A percentile compares a stretch with the other conserved stretches of the same genome.
Conservation (phyloP, 2,113 vertebrate species). For the Gobiocypris rarus region DNA sequence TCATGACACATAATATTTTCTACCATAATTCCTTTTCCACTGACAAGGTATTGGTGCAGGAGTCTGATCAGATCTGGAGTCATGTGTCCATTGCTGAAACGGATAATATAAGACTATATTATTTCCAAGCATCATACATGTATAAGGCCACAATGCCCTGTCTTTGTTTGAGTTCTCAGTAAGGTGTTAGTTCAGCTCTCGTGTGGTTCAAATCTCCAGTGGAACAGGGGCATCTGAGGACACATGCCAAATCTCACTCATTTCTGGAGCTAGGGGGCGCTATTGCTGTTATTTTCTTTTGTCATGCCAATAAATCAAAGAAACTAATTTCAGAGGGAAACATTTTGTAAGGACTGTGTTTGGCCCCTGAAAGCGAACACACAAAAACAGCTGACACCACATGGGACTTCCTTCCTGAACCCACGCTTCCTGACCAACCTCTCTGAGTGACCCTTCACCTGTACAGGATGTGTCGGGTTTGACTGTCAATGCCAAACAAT, state of each 20-base stretch:
- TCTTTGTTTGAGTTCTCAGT: neutral
- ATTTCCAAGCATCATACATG: neutral
- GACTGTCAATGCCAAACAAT: neutral
- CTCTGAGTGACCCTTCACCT: neutral
- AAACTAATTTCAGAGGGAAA: neutral
- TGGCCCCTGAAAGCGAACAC: neutral
- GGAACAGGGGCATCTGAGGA: constrained; percentile 5
- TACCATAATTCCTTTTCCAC: neutral
- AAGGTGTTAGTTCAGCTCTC: neutral
- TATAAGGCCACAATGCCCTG: neutral
- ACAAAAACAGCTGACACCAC: neutral
- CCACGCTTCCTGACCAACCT: neutral
- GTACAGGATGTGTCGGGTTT: neutral
- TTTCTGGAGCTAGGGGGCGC: neutral
- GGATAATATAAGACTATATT: neutral
- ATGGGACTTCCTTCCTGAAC: constrained; percentile 5
- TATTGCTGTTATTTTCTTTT: neutral
- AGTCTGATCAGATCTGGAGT: neutral
- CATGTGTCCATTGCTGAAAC: neutral
- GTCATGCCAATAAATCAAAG: neutral
- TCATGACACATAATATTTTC: no score
- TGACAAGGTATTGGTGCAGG: neutral
- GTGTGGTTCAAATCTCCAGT: no score
- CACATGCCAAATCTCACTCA: neutral
- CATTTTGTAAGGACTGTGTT: neutral